Conservation (phyloP, 2,888 invertebrate species). For the Lissocephala sabroskyi region DNA sequence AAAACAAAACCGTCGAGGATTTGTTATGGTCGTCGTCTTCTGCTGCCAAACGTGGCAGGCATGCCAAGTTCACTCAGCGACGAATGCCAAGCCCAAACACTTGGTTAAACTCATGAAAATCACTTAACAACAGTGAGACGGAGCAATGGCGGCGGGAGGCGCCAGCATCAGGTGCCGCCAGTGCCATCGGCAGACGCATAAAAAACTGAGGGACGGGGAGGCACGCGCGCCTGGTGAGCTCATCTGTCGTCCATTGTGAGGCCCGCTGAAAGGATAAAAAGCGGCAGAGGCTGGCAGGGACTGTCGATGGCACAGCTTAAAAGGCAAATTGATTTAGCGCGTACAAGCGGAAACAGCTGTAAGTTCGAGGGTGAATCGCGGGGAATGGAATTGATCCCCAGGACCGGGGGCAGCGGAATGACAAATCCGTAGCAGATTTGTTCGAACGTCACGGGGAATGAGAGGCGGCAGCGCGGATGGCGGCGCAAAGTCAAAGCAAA, state of each 20-base stretch:
- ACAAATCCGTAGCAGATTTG: slow-evolving; percentile 25
- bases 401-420: neutral
- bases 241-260: neutral
- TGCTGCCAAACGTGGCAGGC: slow-evolving; percentile 10
- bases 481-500: neutral
- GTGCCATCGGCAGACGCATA: too few species aligned
- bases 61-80: neutral
- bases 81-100: slow-evolving; percentile 31
- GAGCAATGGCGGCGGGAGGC: slow-evolving; percentile 6
- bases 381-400: too few species aligned
- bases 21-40: slow-evolving; percentile 25
- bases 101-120: slow-evolving; percentile 64
- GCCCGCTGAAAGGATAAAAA: slow-evolving; percentile 16
- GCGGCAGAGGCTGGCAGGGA: slow-evolving; percentile 1
- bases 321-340: slow-evolving; percentile 65
- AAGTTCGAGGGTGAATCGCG: slow-evolving; percentile 6
- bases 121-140: slow-evolving; percentile 40
- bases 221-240: too few species aligned
- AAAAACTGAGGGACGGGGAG: too few species aligned
- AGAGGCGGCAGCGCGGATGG: neutral
- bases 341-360: slow-evolving; percentile 55
- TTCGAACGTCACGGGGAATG: neutral
- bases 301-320: slow-evolving; percentile 30
- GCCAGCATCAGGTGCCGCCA: neutral
- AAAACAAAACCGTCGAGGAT: neutral